Evolutionary conservation across 1,140 invertebrate genomes (phyloP).

Genomic region (Acyrthosiphon pisum): DNA sequence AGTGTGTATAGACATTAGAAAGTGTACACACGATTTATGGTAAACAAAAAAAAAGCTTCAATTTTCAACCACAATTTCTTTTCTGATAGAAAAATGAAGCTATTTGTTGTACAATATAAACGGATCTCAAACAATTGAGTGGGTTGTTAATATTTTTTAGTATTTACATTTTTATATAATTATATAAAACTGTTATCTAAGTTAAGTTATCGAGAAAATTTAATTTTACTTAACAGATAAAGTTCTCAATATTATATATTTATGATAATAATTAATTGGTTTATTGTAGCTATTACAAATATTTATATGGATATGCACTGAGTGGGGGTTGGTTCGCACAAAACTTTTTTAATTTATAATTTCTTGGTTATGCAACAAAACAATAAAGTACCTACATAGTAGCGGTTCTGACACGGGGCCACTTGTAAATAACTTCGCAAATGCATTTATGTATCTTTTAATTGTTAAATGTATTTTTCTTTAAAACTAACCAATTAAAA

Average conservation of each 20-base stretch:
- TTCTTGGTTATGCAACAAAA: not conserved
- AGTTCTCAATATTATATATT: not conserved
- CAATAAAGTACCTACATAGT: not conserved
- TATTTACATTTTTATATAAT: too few relatives aligned
- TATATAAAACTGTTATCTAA: too few relatives aligned
- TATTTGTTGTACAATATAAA: too few relatives aligned
- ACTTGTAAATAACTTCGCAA: not conserved
- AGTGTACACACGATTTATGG: too few relatives aligned
- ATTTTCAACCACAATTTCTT: too few relatives aligned
- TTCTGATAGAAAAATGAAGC: too few relatives aligned
- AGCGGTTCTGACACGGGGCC: not conserved
- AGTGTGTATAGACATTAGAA: too few relatives aligned
- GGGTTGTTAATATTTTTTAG: not conserved
- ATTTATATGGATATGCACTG: not conserved
- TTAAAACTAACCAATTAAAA: not conserved
- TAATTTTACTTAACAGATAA: not conserved
- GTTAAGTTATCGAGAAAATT: not conserved
- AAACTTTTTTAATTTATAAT: slow-evolving; percentile 11
- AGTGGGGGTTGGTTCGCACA: not conserved
- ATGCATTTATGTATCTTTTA: not conserved
- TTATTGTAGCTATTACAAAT: not conserved
- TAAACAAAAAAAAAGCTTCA: too few relatives aligned
- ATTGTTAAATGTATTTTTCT: not conserved
- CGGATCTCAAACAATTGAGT: too few relatives aligned
- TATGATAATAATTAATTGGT: not conserved